phyloP scores from a whole-genome alignment of 1,140 invertebrate species.

The Thaumatotibia leucotreta region DNA sequence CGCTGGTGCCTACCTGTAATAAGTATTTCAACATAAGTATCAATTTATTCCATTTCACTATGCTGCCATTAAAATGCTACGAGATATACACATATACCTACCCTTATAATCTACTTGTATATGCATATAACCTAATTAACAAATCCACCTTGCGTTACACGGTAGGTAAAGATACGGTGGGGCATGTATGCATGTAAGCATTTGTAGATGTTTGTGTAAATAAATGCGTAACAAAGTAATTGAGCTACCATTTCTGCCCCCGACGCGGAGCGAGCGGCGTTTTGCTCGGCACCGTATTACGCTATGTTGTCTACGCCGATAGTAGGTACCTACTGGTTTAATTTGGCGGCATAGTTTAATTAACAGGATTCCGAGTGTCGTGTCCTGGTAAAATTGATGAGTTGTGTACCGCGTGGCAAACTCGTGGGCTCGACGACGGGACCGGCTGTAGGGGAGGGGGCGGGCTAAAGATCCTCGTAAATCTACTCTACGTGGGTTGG shows the following conservation, averaged over 20 bases:
- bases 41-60: too few species aligned
- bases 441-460: not conserved
- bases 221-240: constrained; percentile 13
- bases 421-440: constrained; percentile 17
- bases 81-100: too few species aligned
- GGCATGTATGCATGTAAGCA: too few species aligned
- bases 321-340: constrained; percentile 37
- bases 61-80: too few species aligned
- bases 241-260: not conserved
- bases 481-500: constrained; percentile 51
- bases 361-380: constrained; percentile 63
- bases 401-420: constrained; percentile 43
- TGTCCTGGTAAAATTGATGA: constrained; percentile 69
- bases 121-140: too few species aligned
- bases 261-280: not conserved
- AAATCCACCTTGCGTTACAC: too few species aligned
- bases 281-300: constrained; percentile 26
- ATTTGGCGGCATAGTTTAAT: constrained; percentile 70
- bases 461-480: constrained; percentile 45
- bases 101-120: too few species aligned
- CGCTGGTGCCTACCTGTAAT: too few species aligned
- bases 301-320: constrained; percentile 28
- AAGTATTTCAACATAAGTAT: too few species aligned
- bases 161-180: too few species aligned
- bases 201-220: not conserved